A percentile compares a stretch with the other conserved stretches of the same genome.
Evolutionary conservation across 2,797 vertebrate species (phyloP).

Genomic region (Huso huso): DNA sequence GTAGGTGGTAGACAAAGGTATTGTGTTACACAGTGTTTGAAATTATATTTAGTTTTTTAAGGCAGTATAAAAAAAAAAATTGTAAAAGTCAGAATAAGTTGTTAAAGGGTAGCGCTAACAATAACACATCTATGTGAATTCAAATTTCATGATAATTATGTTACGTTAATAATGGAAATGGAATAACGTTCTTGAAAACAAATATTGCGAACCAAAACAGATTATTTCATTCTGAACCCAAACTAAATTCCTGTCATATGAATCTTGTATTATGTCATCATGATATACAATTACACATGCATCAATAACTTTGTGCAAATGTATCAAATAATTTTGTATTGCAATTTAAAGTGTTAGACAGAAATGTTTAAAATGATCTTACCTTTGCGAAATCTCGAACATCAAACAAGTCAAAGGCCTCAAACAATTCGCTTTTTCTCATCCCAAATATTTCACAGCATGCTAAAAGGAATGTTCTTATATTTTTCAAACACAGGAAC

Average conservation of each 20-base stretch:
- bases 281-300: constrained; percentile 6
- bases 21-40: constrained; percentile 19
- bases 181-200: no score
- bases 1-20: constrained; percentile 32
- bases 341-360: background rate
- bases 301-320: background rate
- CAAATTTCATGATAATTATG: no score
- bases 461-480: constrained; percentile 82
- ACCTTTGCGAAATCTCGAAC: constrained; percentile 98
- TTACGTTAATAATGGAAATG: no score
- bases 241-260: no score
- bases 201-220: no score
- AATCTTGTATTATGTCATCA: no score
- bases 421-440: constrained; percentile 94
- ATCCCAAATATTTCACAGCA: constrained; percentile 84
- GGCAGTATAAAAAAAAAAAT: no score
- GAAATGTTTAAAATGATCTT: constrained; percentile 29
- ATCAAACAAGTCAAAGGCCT: constrained; percentile 95
- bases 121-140: no score
- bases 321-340: background rate
- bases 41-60: no score
- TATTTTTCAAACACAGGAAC: constrained; percentile 98
- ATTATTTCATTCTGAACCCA: no score
- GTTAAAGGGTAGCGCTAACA: no score
- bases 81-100: no score